Evolutionary conservation across 2,797 vertebrate genomes (phyloP).

Genomic region (Gallinago stenura): DNA sequence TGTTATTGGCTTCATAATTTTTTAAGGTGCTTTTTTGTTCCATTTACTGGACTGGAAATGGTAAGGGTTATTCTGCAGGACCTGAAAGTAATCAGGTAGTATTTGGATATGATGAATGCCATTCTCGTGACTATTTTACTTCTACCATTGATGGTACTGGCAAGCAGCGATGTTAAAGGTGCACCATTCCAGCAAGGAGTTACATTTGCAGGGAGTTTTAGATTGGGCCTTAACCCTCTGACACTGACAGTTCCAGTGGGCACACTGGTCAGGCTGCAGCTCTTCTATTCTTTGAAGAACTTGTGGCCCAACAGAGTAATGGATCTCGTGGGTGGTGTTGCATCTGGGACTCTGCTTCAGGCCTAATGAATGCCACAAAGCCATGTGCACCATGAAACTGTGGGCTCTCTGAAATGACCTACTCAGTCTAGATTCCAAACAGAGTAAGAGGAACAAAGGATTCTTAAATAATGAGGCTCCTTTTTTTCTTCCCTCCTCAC

Average conservation of each 20-base stretch:
- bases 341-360: not conserved
- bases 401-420: not conserved
- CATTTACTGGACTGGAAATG: not conserved
- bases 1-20: not conserved
- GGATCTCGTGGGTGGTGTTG: not conserved
- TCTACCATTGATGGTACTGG: not conserved
- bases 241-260: not conserved
- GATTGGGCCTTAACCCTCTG: not conserved
- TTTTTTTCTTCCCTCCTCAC: not conserved
- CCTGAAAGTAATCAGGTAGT: not conserved
- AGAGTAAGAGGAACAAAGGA: not conserved
- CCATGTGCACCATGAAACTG: accelerated
- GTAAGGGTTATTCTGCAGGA: not conserved
- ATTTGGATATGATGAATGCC: not conserved
- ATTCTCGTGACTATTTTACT: not conserved
- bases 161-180: too few relatives aligned
- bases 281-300: not conserved
- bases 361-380: not conserved
- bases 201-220: not conserved
- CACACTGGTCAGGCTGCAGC: not conserved
- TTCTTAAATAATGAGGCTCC: not conserved
- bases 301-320: accelerated
- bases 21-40: not conserved
- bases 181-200: not conserved
- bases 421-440: not conserved